Percentiles rank a stretch among this genome's conserved stretches.
phyloP scores from a whole-genome alignment of 1,140 invertebrate genomes.

The Macrobrachium rosenbergii region DNA sequence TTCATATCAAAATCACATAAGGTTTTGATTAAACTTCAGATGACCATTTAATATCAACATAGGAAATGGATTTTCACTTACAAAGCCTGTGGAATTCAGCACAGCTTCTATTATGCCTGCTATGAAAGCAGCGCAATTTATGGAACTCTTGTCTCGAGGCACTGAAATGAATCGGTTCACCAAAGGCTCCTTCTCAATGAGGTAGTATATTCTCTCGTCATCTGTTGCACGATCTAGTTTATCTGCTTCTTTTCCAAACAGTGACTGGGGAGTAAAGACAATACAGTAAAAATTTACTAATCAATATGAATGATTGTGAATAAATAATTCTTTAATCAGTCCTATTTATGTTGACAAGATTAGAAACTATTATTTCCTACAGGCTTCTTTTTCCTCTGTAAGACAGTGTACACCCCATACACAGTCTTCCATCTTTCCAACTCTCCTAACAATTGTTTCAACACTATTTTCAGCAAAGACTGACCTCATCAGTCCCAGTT shows the following conservation, averaged over 20 bases:
- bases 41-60: too few species aligned
- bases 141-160: constrained; percentile 95
- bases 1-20: too few species aligned
- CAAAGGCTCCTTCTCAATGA: constrained; percentile 98
- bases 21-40: too few species aligned
- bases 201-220: constrained; percentile 97
- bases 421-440: too few species aligned
- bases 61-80: constrained; percentile 75
- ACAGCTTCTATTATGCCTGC: constrained; percentile 98
- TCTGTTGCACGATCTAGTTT: constrained; percentile 99
- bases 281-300: not conserved
- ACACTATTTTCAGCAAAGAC: too few species aligned
- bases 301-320: not conserved
- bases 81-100: constrained; percentile 94
- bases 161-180: constrained; percentile 98
- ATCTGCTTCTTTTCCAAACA: constrained; percentile 98
- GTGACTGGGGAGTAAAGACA: constrained; percentile 75
- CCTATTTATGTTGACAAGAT: too few species aligned
- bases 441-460: too few species aligned
- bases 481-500: too few species aligned
- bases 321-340: not conserved
- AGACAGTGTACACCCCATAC: too few species aligned
- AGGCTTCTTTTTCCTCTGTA: too few species aligned
- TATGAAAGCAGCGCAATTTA: constrained; percentile 98
- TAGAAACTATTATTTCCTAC: too few species aligned